Conservation (phyloP, 2,113 vertebrate species). For the Bubalus kerabau region DNA sequence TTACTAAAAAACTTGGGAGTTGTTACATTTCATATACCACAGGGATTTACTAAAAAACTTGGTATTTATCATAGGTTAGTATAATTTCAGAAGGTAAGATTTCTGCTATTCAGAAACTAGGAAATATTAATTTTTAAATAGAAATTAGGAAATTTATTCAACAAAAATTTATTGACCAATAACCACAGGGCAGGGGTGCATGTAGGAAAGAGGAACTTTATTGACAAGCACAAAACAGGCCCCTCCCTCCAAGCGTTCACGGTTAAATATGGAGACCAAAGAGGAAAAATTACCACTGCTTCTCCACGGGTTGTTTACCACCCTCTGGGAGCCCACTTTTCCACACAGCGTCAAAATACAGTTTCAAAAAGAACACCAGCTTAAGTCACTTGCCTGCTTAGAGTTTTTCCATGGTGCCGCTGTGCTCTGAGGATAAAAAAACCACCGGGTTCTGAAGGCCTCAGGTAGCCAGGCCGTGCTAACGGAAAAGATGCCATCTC, state of each 20-base stretch:
- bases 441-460: accelerated
- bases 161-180: neutral
- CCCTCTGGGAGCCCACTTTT: neutral
- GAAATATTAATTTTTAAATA: neutral
- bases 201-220: too few relatives aligned
- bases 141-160: neutral
- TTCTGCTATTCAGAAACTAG: neutral
- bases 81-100: neutral
- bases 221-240: neutral
- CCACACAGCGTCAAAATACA: neutral
- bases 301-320: accelerated
- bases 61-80: neutral
- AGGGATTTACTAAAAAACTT: neutral
- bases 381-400: neutral
- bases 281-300: neutral
- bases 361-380: neutral
- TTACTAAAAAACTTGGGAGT: neutral
- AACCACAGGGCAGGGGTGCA: neutral
- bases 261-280: neutral
- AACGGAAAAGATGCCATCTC: accelerated
- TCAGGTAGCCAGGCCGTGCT: accelerated
- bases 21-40: neutral
- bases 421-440: neutral
- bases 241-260: neutral
- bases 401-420: neutral